Percentiles rank a stretch among this genome's conserved stretches.
Evolutionary conservation across 2,888 invertebrate species (phyloP).

Genomic region (Mimachlamys varia): DNA sequence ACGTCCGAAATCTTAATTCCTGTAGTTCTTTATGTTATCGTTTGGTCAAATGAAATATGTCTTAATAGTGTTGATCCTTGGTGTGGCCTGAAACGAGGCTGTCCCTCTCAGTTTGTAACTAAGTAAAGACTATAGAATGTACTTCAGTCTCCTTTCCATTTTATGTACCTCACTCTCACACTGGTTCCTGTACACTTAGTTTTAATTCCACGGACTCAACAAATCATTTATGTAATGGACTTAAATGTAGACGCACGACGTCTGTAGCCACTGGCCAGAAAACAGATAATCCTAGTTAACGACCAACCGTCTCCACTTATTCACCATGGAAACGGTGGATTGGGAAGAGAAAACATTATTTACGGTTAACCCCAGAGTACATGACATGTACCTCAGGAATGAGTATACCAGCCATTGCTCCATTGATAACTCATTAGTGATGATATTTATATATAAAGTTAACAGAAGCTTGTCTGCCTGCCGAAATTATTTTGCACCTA

Average conservation of each 20-base stretch:
- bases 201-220: too few relatives aligned
- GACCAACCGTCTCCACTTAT: background rate
- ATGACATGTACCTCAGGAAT: background rate
- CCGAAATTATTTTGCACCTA: background rate
- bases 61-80: too few relatives aligned
- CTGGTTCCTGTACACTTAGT: too few relatives aligned
- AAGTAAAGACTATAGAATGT: too few relatives aligned
- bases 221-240: background rate
- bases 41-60: too few relatives aligned
- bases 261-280: background rate
- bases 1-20: too few relatives aligned
- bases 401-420: background rate
- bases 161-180: too few relatives aligned
- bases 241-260: background rate
- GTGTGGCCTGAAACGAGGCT: too few relatives aligned
- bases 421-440: background rate
- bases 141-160: too few relatives aligned
- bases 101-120: too few relatives aligned
- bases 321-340: background rate
- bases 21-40: too few relatives aligned
- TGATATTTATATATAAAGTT: background rate
- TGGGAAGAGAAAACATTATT: background rate
- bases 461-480: background rate
- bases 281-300: background rate
- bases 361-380: background rate